phyloP scores from a whole-genome alignment of 2,797 vertebrate species.

The Gymnocypris eckloni region DNA sequence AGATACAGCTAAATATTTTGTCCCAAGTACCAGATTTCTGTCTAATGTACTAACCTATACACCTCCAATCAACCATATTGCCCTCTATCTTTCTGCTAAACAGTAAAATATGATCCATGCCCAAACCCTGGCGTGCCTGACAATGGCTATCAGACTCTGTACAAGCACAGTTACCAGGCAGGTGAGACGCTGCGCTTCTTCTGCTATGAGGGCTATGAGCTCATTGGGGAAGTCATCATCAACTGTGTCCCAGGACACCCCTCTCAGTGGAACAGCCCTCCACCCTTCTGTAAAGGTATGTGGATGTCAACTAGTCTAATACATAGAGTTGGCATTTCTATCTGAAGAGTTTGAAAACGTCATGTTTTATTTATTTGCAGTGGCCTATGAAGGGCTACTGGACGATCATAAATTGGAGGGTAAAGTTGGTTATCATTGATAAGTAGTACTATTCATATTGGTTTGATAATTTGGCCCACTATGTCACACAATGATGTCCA shows the following conservation, averaged over 20 bases:
- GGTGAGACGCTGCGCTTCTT: conserved; percentile 93
- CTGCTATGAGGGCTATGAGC: conserved; percentile 93
- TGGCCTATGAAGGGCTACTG: conserved; percentile 90
- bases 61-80: background rate
- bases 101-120: conserved; percentile 90
- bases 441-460: background rate
- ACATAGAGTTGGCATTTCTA: background rate
- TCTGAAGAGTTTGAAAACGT: conserved; percentile 22
- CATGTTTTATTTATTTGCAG: conserved; percentile 71
- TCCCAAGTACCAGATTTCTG: background rate
- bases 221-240: conserved; percentile 92
- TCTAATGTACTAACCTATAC: background rate
- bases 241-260: conserved; percentile 91
- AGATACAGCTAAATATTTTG: background rate
- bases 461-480: background rate
- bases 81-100: conserved; percentile 10
- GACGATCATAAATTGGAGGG: conserved; percentile 92
- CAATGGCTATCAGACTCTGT: conserved; percentile 92
- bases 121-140: conserved; percentile 92
- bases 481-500: background rate
- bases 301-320: background rate
- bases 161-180: conserved; percentile 93
- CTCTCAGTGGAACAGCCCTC: conserved; percentile 92
- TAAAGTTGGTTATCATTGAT: conserved; percentile 60
- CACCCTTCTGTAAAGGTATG: conserved; percentile 91